Evolutionary conservation across 2,113 vertebrate genomes (phyloP).

Genomic region (Orycteropus afer): DNA sequence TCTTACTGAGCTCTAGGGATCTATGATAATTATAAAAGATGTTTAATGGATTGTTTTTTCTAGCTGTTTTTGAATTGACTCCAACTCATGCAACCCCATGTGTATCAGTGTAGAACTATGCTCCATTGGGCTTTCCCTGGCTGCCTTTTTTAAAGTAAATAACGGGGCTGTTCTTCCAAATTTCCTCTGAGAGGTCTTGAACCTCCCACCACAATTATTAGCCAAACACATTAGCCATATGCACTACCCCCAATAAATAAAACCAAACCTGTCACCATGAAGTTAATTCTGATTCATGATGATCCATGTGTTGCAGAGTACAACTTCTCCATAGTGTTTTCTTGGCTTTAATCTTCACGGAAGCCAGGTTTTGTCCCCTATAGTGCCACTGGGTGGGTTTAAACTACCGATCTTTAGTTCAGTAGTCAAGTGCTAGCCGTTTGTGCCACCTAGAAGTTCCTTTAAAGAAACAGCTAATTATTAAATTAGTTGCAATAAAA

Average conservation of each 20-base stretch:
- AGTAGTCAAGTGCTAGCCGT: background rate
- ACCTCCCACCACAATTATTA: too few relatives aligned
- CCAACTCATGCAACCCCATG: background rate
- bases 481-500: background rate
- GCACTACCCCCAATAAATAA: too few relatives aligned
- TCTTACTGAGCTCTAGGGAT: background rate
- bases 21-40: background rate
- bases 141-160: background rate
- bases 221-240: too few relatives aligned
- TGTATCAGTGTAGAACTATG: background rate
- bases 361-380: too few relatives aligned
- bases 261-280: too few relatives aligned
- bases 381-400: too few relatives aligned
- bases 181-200: background rate
- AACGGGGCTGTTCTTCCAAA: background rate
- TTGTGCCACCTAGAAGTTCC: background rate
- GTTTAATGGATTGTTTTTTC: background rate
- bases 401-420: background rate
- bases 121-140: background rate
- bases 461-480: background rate
- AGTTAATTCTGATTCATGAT: too few relatives aligned
- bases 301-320: too few relatives aligned
- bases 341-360: too few relatives aligned
- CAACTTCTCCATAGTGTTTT: too few relatives aligned
- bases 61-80: background rate